Conservation (phyloP, 2,113 vertebrate genomes). For the Etia nguti region DNA sequence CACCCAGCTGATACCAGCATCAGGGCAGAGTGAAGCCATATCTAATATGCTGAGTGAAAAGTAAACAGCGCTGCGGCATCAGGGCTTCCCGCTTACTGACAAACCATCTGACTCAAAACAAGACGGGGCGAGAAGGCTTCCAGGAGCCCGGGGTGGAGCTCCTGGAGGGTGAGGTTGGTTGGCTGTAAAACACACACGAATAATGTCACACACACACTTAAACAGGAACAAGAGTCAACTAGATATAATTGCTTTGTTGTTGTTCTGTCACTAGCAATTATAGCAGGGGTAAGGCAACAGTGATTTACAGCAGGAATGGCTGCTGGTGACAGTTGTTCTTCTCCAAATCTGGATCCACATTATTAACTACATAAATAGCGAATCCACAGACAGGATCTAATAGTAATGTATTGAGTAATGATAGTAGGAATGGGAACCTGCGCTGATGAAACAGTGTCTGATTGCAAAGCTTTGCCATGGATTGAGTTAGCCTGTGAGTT, state of each 20-base stretch:
- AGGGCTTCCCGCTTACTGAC: slow-evolving; percentile 49
- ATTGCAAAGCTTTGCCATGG: background rate
- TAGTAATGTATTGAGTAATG: background rate
- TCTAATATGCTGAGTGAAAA: slow-evolving; percentile 71
- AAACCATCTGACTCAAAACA: slow-evolving; percentile 47
- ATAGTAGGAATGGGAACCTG: background rate
- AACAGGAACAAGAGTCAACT: slow-evolving; percentile 15
- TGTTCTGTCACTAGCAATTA: slow-evolving; percentile 30
- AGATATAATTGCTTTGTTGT: slow-evolving; percentile 20
- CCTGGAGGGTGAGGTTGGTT: background rate
- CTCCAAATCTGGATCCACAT: background rate
- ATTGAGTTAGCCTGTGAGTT: background rate
- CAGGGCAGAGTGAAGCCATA: slow-evolving; percentile 51
- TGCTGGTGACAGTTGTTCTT: background rate
- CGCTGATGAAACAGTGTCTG: background rate
- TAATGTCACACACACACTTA: background rate
- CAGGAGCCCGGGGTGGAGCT: slow-evolving; percentile 20
- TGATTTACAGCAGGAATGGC: background rate
- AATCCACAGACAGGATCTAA: background rate
- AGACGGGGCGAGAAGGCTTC: slow-evolving; percentile 16
- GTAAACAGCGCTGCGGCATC: slow-evolving; percentile 55
- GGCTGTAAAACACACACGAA: background rate
- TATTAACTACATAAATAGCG: background rate
- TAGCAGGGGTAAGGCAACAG: background rate
- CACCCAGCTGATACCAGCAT: slow-evolving; percentile 67